Base-by-base conservation (phyloP, 1,140 invertebrate genomes). In the Heliconius himera region DNA sequence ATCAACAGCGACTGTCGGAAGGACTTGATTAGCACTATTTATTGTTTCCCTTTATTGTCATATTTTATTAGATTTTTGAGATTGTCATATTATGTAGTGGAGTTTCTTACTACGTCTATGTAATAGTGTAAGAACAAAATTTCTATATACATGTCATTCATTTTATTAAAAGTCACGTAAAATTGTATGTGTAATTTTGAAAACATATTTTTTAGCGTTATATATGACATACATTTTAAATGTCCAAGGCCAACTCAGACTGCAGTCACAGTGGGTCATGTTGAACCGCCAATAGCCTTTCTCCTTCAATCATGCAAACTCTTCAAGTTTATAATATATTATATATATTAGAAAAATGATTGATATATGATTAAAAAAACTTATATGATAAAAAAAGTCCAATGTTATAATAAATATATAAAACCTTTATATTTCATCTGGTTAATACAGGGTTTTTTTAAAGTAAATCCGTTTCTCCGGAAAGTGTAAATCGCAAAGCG, bases 401-500 rank as follows among this genome's bases (percentile, higher is more conserved):
- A 36, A 36, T 20, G 18, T 20, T 51, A 18, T 8, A 56, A 56
- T 20, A 60, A 22, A 60, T 11, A 60, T 60, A 60, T 60, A 26
- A 22, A 60, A 60, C 3, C 3, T 26, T 13, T 26, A 66, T 66
- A 66, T 13, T 66, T 11, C 3, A 66, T 26, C 1, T 11, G 26
- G 13, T 66, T 29, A 66, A 66, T 22, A 22, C 20, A 36, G 33
- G 22, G 11, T 22, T 13, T 29, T n/a, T 26, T 60, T 66, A 66
- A 29, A 66, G n/a, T 66, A 29, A 66, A 26, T 66, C 22, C 26
- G 60, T 66, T 26, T 66, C 18, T 66, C 60, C 3, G n/a, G 60
- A 13, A 66, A 66, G 60, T 66, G 60, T 66, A 66, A 66, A 66
- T 66, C 54, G 60, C 60, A 8, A 36, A 66, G 60, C 60, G 11